Conservation (phyloP, 2,888 invertebrate species). For the Eupithecia tripunctaria region DNA sequence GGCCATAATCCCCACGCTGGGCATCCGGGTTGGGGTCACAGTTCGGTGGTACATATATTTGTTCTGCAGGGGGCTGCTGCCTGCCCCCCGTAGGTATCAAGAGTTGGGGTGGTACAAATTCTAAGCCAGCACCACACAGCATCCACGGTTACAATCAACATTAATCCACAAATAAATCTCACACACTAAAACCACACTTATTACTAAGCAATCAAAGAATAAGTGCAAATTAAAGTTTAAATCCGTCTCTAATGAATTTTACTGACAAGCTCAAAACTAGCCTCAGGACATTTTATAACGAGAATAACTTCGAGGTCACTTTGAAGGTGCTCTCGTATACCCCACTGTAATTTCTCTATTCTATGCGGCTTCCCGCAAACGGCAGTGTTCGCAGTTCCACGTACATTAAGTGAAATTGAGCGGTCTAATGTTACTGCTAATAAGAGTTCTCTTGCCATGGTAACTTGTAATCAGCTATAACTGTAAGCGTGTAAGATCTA, state of each 20-base stretch:
- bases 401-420: slow-evolving; percentile 29
- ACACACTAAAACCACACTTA: background rate
- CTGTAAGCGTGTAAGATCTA: slow-evolving; percentile 13
- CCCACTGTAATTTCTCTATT: slow-evolving; percentile 1
- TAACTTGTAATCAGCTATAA: slow-evolving; percentile 25
- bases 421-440: slow-evolving; percentile 28
- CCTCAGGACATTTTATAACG: background rate
- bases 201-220: background rate
- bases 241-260: background rate
- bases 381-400: slow-evolving; percentile 17
- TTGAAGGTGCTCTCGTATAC: slow-evolving; percentile 14
- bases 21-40: too few relatives aligned
- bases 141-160: too few relatives aligned
- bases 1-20: too few relatives aligned
- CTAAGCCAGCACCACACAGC: too few relatives aligned
- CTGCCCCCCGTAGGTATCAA: too few relatives aligned
- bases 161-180: background rate
- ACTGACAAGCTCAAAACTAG: background rate
- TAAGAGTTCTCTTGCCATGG: slow-evolving; percentile 16
- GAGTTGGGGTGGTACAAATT: too few relatives aligned
- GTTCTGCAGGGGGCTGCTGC: too few relatives aligned
- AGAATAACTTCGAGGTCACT: slow-evolving; percentile 7
- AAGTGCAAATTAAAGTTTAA: background rate
- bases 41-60: too few relatives aligned
- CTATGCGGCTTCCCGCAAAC: slow-evolving; percentile 13